phyloP scores from a whole-genome alignment of 2,113 vertebrate species.

The Ailuropoda melanoleuca region DNA sequence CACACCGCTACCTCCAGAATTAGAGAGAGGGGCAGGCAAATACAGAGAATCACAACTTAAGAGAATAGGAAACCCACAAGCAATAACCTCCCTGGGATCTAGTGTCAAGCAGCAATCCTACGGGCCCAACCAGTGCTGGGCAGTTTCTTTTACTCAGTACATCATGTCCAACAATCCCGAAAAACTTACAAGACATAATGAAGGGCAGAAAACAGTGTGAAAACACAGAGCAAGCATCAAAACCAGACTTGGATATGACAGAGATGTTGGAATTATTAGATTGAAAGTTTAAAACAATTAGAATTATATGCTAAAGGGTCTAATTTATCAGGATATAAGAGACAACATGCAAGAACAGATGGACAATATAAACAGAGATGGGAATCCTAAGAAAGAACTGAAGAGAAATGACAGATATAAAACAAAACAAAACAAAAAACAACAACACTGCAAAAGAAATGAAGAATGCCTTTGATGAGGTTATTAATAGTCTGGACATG shows the following conservation, averaged over 20 bases:
- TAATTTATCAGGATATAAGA: not conserved
- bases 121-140: not conserved
- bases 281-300: not conserved
- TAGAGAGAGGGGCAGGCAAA: not conserved
- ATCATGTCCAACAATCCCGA: not conserved
- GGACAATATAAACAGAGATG: not conserved
- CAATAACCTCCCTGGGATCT: not conserved
- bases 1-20: not conserved
- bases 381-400: not conserved
- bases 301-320: not conserved
- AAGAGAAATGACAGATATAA: not conserved
- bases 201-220: not conserved
- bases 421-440: too few species aligned
- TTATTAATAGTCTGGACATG: not conserved
- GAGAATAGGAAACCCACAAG: not conserved
- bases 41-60: not conserved
- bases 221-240: not conserved
- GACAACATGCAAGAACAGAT: not conserved
- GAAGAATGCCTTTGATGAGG: not conserved
- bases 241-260: not conserved
- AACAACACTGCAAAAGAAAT: not conserved
- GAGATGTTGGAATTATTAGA: not conserved
- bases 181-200: not conserved
- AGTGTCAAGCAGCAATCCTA: not conserved
- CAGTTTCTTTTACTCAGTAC: not conserved